phyloP scores from a whole-genome alignment of 2,113 vertebrate species.

The Equus przewalskii region DNA sequence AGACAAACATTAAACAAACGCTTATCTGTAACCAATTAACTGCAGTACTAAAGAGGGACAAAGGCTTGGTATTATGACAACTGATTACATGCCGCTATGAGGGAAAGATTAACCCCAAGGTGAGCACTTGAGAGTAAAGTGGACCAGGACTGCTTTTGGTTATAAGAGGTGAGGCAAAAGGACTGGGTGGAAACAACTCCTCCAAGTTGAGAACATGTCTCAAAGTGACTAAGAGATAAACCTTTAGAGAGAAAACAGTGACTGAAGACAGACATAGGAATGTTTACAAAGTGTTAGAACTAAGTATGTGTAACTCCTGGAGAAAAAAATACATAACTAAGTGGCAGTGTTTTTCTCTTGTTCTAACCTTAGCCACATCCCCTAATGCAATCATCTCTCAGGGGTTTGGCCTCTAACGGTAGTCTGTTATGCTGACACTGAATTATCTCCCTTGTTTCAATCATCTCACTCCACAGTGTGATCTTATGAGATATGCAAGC shows the following conservation, averaged over 20 bases:
- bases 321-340: neutral
- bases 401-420: neutral
- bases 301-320: neutral
- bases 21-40: neutral
- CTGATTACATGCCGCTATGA: neutral
- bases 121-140: neutral
- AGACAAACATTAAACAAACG: neutral
- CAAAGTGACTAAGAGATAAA: neutral
- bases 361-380: neutral
- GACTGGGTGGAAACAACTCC: neutral
- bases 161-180: neutral
- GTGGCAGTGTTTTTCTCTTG: neutral
- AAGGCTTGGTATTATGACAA: neutral
- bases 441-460: neutral
- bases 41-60: neutral
- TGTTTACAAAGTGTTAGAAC: neutral
- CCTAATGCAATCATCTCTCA: neutral
- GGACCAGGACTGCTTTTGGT: neutral
- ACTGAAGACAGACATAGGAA: neutral
- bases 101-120: neutral
- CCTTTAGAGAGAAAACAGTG: neutral
- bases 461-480: neutral
- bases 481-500: constrained; percentile 11
- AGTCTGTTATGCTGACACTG: neutral
- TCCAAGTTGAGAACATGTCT: neutral